A percentile compares a stretch with the other conserved stretches of the same genome.
Conservation (phyloP, 2,888 invertebrate genomes). For the Hirudinaria manillensis region DNA sequence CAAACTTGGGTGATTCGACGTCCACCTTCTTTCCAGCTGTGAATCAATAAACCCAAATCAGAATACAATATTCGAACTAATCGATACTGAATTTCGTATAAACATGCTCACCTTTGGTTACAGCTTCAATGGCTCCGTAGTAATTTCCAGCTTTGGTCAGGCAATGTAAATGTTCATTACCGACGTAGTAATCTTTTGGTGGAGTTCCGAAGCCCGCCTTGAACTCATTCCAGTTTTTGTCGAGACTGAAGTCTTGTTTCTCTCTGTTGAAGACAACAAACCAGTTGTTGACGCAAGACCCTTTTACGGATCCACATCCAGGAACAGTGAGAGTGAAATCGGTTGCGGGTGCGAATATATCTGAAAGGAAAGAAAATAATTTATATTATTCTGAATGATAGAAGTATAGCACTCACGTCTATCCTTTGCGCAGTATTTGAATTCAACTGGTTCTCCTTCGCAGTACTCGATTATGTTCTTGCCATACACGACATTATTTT, state of each 20-base stretch:
- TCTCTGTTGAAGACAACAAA: slow-evolving; percentile 22
- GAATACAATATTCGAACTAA: not conserved
- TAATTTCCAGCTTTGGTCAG: slow-evolving; percentile 31
- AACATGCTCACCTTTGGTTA: slow-evolving; percentile 26
- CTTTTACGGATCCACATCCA: slow-evolving; percentile 18
- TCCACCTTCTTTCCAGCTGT: not conserved
- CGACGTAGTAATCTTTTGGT: slow-evolving; percentile 28
- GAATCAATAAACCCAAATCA: not conserved
- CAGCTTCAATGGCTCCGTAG: slow-evolving; percentile 12
- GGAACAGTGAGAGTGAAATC: slow-evolving; percentile 11
- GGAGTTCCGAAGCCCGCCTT: slow-evolving; percentile 29
- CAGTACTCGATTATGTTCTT: slow-evolving; percentile 33
- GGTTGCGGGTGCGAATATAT: slow-evolving; percentile 2
- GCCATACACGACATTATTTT: slow-evolving; percentile 28
- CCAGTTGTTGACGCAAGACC: slow-evolving; percentile 27
- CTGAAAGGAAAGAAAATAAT: slow-evolving; percentile 15
- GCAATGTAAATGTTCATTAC: slow-evolving; percentile 27
- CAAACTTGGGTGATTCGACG: not conserved
- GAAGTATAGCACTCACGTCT: slow-evolving; percentile 3
- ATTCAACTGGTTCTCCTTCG: slow-evolving; percentile 31
- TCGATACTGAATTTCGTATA: not conserved
- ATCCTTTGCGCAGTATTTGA: slow-evolving; percentile 20
- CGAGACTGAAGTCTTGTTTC: slow-evolving; percentile 10
- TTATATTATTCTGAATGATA: not conserved
- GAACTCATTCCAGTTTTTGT: slow-evolving; percentile 29